Base-by-base conservation (phyloP, 2,888 invertebrate genomes). In the Euclidia mi region DNA sequence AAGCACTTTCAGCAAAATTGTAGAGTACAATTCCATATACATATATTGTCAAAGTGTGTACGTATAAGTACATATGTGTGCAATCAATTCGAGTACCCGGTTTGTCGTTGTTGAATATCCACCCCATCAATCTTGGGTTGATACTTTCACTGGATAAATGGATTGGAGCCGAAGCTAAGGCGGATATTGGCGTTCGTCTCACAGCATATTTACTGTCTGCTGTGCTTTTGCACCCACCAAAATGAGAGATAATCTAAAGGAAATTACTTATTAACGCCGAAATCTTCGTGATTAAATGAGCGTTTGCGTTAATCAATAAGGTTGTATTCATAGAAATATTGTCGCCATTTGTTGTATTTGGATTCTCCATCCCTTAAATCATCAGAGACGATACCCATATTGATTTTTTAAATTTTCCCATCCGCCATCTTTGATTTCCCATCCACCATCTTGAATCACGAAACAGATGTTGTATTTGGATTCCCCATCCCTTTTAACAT, bases 91-190 rank as follows among this genome's bases (percentile, higher is more conserved):
- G 43, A 60, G 53, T 56, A 62, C 50, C 52, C 49, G 66, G 64
- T 63, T 63, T 67, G 70, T 61, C 63, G 56, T 63, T 46, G 53
- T 61, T 72, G 71, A 62, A 63, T 76, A 74, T 67, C 67, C 65
- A 69, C 45, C 58, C 71, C 78, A 85, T 86, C 80, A 83, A 84
- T 85, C 84, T 82, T 80, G 55, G 62, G 70, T 59, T 69, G 67
- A 78, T 78, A 76, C 62, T 70, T 72, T 72, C 59, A 61, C 70
- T 71, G 72, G 66, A 68, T 79, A 82, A 81, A 85, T 83, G 78
- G 76, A 81, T 85, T 80, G 76, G 72, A 76, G 69, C 57, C 55
- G 61, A 66, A 71, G 60, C 68, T 63, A 60, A 60, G 49, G 63
- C 70, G 71, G 71, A 78, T 73, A 78, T 78, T 74, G 74, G 62